Conservation (phyloP, 2,113 vertebrate species). For the Copsychus sechellarum region DNA sequence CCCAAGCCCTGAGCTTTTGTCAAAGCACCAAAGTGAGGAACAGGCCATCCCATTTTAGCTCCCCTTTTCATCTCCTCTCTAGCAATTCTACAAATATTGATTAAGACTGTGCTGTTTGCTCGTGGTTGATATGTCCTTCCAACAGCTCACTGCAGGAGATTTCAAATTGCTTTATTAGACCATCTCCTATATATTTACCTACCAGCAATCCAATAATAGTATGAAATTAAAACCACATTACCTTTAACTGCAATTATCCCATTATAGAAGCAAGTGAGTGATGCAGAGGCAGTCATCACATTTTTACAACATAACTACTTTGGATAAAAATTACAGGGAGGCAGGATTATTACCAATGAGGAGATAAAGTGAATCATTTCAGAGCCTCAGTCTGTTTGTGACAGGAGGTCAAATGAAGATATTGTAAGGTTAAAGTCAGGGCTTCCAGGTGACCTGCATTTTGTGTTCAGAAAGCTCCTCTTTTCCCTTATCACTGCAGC, state of each 20-base stretch:
- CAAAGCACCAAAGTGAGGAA: not conserved
- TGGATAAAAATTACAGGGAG: not conserved
- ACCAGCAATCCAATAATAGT: not conserved
- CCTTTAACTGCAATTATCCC: slow-evolving; percentile 33
- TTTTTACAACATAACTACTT: not conserved
- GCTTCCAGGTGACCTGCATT: not conserved
- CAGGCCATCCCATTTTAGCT: not conserved
- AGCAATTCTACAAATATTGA: not conserved
- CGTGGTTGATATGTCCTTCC: not conserved
- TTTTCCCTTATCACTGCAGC: not conserved
- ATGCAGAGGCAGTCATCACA: not conserved
- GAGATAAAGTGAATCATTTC: not conserved
- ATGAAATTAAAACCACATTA: slow-evolving; percentile 50
- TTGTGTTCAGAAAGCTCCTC: not conserved
- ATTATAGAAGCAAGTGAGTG: not conserved
- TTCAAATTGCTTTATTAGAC: slow-evolving; percentile 15
- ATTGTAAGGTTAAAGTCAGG: not conserved
- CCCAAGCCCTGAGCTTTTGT: not conserved
- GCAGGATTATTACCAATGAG: not conserved
- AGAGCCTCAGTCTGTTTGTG: not conserved
- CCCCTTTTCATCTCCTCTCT: not conserved
- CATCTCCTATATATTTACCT: slow-evolving; percentile 12
- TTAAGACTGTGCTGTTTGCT: not conserved
- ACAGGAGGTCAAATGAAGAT: not conserved
- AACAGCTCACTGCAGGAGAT: not conserved